Conservation (phyloP, 2,888 invertebrate genomes). For the Lasioglossum morio region DNA sequence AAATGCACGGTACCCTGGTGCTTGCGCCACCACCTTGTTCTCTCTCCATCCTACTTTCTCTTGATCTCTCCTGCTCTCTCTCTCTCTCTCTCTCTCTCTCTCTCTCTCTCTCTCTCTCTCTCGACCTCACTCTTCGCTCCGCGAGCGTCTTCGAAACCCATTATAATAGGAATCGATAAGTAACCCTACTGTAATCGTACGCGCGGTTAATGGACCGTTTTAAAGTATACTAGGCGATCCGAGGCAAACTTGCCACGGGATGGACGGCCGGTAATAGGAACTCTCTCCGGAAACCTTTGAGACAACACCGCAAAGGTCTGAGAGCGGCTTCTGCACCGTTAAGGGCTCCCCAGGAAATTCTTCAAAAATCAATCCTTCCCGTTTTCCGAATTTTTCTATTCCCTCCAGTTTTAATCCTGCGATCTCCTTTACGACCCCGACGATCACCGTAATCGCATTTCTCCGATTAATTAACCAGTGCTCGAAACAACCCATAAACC, state of each 20-base stretch:
- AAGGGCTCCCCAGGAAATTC: background rate
- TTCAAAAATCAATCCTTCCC: background rate
- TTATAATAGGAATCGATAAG: conserved; percentile 80
- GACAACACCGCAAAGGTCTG: conserved; percentile 2
- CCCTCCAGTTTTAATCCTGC: background rate
- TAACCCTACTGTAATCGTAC: conserved; percentile 77
- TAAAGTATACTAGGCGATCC: conserved; percentile 70
- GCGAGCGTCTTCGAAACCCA: conserved; percentile 56
- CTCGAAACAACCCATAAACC: background rate
- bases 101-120: background rate
- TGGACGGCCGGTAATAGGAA: conserved; percentile 21
- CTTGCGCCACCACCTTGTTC: conserved; percentile 10
- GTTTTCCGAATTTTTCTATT: background rate
- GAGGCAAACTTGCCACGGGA: conserved; percentile 16
- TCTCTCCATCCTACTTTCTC: background rate
- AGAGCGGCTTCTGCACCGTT: background rate
- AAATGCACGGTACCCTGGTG: conserved; percentile 36
- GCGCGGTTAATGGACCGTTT: conserved; percentile 74
- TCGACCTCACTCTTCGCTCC: conserved; percentile 19
- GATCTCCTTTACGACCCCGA: background rate
- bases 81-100: background rate
- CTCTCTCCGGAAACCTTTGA: conserved; percentile 16
- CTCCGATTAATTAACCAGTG: background rate
- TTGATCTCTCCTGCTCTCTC: background rate
- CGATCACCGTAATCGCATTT: background rate